Conservation (phyloP, 1,140 invertebrate genomes). For the Caenorhabditis elegans region DNA sequence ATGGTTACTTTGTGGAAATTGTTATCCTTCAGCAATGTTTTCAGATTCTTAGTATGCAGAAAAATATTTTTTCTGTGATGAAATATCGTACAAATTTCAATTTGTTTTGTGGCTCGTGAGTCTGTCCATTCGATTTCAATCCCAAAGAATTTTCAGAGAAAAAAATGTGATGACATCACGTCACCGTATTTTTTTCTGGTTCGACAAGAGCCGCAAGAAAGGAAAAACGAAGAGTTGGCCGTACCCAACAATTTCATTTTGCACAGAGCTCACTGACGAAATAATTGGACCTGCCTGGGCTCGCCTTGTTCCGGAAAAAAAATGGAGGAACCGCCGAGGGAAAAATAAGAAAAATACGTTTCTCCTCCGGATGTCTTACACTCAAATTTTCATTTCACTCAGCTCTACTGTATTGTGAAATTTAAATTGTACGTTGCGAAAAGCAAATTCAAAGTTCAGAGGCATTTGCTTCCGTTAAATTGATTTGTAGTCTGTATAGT, state of each 20-base stretch:
- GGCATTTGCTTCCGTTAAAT: too few relatives aligned
- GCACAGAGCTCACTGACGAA: conserved; percentile 19
- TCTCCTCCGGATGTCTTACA: not conserved
- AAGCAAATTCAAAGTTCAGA: too few relatives aligned
- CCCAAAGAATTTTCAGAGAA: not conserved
- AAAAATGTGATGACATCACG: not conserved
- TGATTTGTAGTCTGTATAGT: too few relatives aligned
- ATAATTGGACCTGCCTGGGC: not conserved
- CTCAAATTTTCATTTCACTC: conserved; percentile 6
- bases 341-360: conserved; percentile 19
- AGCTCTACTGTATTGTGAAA: not conserved
- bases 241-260: conserved; percentile 33
- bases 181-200: not conserved
- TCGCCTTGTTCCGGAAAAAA: conserved; percentile 21
- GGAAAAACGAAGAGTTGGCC: conserved; percentile 17
- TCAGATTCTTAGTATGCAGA: too few relatives aligned
- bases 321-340: not conserved
- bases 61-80: too few relatives aligned
- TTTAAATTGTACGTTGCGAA: not conserved
- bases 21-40: too few relatives aligned
- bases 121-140: not conserved
- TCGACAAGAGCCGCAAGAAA: not conserved
- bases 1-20: too few relatives aligned
- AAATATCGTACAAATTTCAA: too few relatives aligned
- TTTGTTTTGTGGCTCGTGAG: too few relatives aligned